phyloP scores from a whole-genome alignment of 2,888 invertebrate species.

The Mycalesis mineus region DNA sequence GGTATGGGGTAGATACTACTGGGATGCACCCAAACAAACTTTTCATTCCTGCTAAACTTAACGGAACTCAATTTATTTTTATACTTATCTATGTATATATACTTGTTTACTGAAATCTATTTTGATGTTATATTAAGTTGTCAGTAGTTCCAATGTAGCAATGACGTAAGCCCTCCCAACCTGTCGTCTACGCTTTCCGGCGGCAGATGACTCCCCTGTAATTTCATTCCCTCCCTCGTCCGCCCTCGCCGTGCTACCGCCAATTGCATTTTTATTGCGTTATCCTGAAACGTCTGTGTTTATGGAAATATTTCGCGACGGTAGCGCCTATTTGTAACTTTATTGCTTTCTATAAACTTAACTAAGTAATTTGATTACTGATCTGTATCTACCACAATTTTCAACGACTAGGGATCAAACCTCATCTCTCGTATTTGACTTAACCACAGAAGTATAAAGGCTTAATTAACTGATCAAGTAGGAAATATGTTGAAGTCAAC shows the following conservation, averaged over 20 bases:
- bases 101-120: too few species aligned
- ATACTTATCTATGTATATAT: too few species aligned
- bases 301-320: slow-evolving; percentile 17
- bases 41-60: too few species aligned
- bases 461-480: background rate
- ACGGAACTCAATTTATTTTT: too few species aligned
- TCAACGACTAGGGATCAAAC: too few species aligned
- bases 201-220: slow-evolving; percentile 31
- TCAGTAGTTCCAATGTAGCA: background rate
- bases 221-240: slow-evolving; percentile 27
- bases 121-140: too few species aligned
- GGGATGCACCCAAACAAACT: too few species aligned
- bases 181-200: slow-evolving; percentile 27
- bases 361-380: background rate
- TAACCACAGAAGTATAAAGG: too few species aligned
- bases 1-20: too few species aligned
- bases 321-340: background rate
- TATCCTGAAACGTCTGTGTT: slow-evolving; percentile 24
- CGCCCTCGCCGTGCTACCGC: slow-evolving; percentile 26
- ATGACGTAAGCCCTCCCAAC: slow-evolving; percentile 6
- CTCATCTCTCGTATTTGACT: too few species aligned
- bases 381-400: background rate
- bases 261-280: slow-evolving; percentile 29
- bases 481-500: slow-evolving; percentile 6
- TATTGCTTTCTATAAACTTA: background rate